phyloP scores from a whole-genome alignment of 2,113 vertebrate genomes.

The Nymphicus hollandicus region DNA sequence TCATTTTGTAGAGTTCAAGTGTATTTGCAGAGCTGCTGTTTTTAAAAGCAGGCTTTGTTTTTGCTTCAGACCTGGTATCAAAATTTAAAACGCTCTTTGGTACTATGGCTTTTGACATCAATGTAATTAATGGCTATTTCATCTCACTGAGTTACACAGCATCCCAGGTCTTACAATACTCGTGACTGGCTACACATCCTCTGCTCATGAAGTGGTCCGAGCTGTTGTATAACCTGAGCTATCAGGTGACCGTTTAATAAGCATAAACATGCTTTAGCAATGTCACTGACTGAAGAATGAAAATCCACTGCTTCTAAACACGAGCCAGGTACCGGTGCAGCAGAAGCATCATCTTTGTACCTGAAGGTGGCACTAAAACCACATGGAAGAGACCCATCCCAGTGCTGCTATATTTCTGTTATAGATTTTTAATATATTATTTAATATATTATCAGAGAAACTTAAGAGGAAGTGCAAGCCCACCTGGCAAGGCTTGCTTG shows the following conservation, averaged over 20 bases:
- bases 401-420: neutral
- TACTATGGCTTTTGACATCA: neutral
- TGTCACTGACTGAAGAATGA: neutral
- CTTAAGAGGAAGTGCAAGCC: neutral
- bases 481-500: neutral
- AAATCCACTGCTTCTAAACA: neutral
- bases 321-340: neutral
- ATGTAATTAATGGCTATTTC: neutral
- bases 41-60: neutral
- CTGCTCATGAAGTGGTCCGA: neutral
- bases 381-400: neutral
- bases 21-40: neutral
- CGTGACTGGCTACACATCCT: neutral
- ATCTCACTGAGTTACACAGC: neutral
- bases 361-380: slow-evolving; percentile 44
- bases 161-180: neutral
- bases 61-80: neutral
- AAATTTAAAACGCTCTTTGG: neutral
- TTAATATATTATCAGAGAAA: neutral
- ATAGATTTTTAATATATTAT: neutral
- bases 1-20: neutral
- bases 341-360: neutral
- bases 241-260: neutral
- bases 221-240: neutral
- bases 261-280: neutral